Evolutionary conservation across 2,113 vertebrate genomes (phyloP), one percentile per base, ranked within the genome.

Genomic region (Melanocharis versteri): DNA sequence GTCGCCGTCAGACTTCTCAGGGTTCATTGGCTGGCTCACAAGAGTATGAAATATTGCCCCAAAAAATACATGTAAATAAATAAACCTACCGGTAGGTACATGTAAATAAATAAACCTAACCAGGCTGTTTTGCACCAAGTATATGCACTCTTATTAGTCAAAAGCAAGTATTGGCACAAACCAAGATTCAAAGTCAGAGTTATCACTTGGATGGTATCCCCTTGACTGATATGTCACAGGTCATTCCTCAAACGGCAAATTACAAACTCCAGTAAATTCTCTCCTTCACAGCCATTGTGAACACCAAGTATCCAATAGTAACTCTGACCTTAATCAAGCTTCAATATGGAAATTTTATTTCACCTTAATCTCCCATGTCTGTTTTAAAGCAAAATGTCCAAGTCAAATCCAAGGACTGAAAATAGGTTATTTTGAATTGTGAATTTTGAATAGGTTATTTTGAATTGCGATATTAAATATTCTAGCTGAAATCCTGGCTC

Each of bases 231-330:
- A n/a, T 27, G 23, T 60, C 39, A 21, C 83, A 75, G 65, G 33
- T 81, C 42, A 93, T 86, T 65, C 90, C 96, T 81, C 84, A 93
- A 96, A 35, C 61, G 85, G 82, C 42, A 87, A 96, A 96, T 89
- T 75, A 96, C 54, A 91, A 70, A 83, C 56, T 71, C 61, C 3
- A 64, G 54, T 54, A 93, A 94, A 90, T 87, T 94, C 81, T 93
- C 58, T 83, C 70, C 90, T 95, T 89, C 71, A 88, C 77, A 96
- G 93, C 77, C 88, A 54, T 28, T 93, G 91, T 71, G 94, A 96
- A 92, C 88, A 94, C 79, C 71, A 69, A 77, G 37, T 83, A 90
- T 84, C 76, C 78, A 80, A 71, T 10, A 96, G 66, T 76, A 94
- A 93, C 87, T 91, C 71, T 94, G 83, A 94, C 94, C 92, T 91